These are phyloP conservation scores for Augochlorella aurata DNA, from an alignment of 2,888 invertebrate species.

Conservation along the genomic window DNA sequence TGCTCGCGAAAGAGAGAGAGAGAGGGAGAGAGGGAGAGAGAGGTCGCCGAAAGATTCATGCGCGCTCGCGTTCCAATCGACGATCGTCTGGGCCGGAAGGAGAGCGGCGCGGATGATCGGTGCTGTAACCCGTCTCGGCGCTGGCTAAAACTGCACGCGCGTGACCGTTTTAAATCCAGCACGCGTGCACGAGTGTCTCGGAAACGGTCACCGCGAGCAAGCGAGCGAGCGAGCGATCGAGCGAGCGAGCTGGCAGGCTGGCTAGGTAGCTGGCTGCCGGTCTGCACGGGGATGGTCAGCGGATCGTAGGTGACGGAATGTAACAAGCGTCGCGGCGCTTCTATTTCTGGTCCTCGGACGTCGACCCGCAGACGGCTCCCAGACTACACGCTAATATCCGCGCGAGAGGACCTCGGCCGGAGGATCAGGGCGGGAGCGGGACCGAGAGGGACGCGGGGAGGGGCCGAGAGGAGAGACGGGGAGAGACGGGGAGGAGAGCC, in stretches of 20 bases:
- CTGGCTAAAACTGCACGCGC: slow-evolving; percentile 31
- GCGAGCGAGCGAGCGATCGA: not conserved
- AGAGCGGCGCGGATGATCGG: slow-evolving; percentile 13
- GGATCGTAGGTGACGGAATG: slow-evolving; percentile 75
- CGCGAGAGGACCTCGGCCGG: slow-evolving; percentile 29
- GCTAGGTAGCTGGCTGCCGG: not conserved
- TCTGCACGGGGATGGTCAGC: slow-evolving; percentile 48
- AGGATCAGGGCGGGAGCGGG: slow-evolving; percentile 25
- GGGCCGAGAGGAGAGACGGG: not conserved
- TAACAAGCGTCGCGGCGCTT: slow-evolving; percentile 76
- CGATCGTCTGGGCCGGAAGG: slow-evolving; percentile 21
- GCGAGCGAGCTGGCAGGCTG: not conserved
- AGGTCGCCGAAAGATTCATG: not conserved
- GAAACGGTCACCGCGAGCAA: not conserved
- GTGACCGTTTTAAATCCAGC: slow-evolving; percentile 61
- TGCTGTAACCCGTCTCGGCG: slow-evolving; percentile 25
- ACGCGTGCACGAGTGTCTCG: slow-evolving; percentile 30
- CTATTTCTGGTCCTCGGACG: slow-evolving; percentile 79
- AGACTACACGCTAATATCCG: slow-evolving; percentile 76
- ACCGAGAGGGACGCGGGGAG: not conserved
- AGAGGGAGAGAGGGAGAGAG: too few species aligned
- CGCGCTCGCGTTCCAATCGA: not conserved
- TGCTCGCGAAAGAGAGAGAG: too few species aligned
- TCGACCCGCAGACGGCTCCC: slow-evolving; percentile 81
- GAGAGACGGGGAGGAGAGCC: not conserved